Evolutionary conservation across 2,888 invertebrate genomes (phyloP).

Genomic region (Lasioglossum oenotherae): DNA sequence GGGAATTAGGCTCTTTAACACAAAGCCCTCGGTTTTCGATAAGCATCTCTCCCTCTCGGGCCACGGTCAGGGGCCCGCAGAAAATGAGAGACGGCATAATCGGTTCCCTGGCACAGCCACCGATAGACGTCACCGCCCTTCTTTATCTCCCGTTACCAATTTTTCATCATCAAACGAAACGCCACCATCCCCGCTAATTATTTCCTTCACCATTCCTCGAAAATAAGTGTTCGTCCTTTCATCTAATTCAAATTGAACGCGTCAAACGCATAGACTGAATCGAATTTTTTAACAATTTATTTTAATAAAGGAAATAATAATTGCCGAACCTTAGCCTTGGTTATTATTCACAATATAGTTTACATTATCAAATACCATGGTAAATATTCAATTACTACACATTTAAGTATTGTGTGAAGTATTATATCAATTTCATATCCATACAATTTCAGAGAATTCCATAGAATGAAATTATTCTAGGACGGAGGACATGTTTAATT

Average conservation of each 20-base stretch:
- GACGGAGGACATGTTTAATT: too few relatives aligned
- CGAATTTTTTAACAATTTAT: neutral
- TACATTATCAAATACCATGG: too few relatives aligned
- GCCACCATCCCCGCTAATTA: neutral
- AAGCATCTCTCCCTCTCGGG: conserved; percentile 67
- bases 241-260: neutral
- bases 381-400: too few relatives aligned
- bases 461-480: too few relatives aligned
- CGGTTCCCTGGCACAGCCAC: conserved; percentile 17
- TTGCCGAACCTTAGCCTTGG: neutral
- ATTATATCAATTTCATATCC: too few relatives aligned
- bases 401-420: too few relatives aligned
- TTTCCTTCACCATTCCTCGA: neutral
- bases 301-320: neutral
- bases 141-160: neutral
- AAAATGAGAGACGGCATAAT: conserved; percentile 25
- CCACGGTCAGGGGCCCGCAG: neutral
- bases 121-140: neutral
- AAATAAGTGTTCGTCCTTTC: neutral
- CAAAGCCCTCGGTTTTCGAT: conserved; percentile 76
- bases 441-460: too few relatives aligned
- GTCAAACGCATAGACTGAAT: neutral
- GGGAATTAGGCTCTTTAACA: conserved; percentile 80
- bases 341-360: too few relatives aligned
- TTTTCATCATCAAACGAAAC: neutral